Percentiles rank a stretch among this genome's conserved stretches.
Evolutionary conservation across 2,113 vertebrate species (phyloP).

Genomic region (Peucedramus taeniatus): DNA sequence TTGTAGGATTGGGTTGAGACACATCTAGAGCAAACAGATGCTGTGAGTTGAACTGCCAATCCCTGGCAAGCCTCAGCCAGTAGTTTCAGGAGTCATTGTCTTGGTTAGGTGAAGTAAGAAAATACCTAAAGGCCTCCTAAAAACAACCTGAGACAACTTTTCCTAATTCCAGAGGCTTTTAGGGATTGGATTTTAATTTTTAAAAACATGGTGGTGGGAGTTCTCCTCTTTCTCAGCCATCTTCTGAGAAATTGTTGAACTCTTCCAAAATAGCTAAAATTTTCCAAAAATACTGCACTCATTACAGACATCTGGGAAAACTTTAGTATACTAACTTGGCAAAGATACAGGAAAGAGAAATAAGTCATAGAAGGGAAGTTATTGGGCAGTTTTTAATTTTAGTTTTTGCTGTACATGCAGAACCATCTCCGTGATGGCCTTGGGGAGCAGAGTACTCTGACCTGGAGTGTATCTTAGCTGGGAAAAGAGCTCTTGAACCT

Average conservation of each 20-base stretch:
- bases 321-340: neutral
- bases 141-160: neutral
- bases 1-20: neutral
- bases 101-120: neutral
- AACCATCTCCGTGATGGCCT: neutral
- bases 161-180: neutral
- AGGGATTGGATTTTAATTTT: neutral
- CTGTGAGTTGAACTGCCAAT: neutral
- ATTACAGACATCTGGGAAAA: conserved; percentile 7
- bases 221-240: neutral
- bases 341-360: neutral
- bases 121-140: neutral
- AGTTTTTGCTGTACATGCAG: neutral
- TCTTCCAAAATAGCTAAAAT: neutral
- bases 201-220: neutral
- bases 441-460: neutral
- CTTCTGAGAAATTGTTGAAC: neutral
- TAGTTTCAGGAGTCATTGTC: neutral
- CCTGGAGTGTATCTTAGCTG: neutral
- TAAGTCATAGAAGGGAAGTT: neutral
- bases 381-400: neutral
- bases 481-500: neutral
- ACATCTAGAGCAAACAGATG: neutral
- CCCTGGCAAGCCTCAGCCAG: neutral
- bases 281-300: neutral